phyloP scores from a whole-genome alignment of 2,888 invertebrate species.

The Diplolepis rosae region DNA sequence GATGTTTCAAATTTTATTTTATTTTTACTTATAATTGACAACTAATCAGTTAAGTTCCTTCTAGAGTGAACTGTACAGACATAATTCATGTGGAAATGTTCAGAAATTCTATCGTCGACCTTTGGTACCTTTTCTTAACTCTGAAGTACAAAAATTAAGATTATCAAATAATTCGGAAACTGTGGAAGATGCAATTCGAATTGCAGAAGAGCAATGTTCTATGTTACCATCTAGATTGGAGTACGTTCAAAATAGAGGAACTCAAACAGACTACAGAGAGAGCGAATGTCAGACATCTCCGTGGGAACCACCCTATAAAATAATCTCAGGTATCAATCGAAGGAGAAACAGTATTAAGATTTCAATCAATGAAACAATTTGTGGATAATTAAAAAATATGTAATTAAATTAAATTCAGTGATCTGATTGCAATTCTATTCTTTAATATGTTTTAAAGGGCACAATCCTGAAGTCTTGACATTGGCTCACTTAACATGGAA shows the following conservation, averaged over 20 bases:
- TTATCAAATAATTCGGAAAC: constrained; percentile 37
- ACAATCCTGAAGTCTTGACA: constrained; percentile 80
- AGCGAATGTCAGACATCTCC: constrained; percentile 86
- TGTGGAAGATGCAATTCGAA: constrained; percentile 36
- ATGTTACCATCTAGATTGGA: constrained; percentile 39
- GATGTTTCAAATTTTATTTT: neutral
- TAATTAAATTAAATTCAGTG: too few relatives aligned
- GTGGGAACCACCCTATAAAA: constrained; percentile 81
- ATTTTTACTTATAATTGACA: neutral
- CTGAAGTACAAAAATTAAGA: constrained; percentile 39
- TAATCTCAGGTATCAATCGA: constrained; percentile 63
- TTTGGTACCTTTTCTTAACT: constrained; percentile 45
- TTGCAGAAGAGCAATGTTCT: constrained; percentile 44
- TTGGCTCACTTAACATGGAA: constrained; percentile 80
- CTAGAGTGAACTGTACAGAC: neutral
- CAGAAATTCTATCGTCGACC: constrained; percentile 46
- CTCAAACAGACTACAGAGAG: constrained; percentile 84
- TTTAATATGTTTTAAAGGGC: constrained; percentile 52
- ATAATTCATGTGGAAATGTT: constrained; percentile 13
- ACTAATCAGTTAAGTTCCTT: neutral
- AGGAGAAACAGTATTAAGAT: too few relatives aligned
- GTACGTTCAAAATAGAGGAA: constrained; percentile 72
- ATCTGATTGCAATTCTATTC: too few relatives aligned
- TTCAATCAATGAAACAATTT: too few relatives aligned
- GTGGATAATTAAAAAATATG: too few relatives aligned